phyloP scores from a whole-genome alignment of 2,113 vertebrate genomes.

The Trogon melanurus region DNA sequence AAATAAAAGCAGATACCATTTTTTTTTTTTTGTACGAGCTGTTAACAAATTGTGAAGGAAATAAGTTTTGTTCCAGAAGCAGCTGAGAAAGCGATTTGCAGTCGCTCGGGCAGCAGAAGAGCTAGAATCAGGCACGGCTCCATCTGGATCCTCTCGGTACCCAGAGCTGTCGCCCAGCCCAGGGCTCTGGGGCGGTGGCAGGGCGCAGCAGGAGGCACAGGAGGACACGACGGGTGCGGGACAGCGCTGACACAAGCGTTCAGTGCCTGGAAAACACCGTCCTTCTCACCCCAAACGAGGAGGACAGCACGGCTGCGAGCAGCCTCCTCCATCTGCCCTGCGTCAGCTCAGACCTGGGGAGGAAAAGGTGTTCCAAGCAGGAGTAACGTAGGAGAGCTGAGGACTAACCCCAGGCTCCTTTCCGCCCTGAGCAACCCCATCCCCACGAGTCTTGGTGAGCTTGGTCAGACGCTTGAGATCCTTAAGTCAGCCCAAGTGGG shows the following conservation, averaged over 20 bases:
- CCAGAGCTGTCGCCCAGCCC: background rate
- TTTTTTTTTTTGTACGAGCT: background rate
- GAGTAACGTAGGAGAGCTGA: fast-evolving
- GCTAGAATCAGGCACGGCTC: background rate
- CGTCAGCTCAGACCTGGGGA: background rate
- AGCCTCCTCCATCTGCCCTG: background rate
- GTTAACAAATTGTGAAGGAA: conserved; percentile 13
- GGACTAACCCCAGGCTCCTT: background rate
- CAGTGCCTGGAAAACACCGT: fast-evolving
- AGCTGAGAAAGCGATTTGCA: conserved; percentile 19
- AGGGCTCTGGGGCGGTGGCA: background rate
- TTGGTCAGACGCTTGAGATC: fast-evolving
- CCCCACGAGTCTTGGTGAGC: fast-evolving
- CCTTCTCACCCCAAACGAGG: background rate
- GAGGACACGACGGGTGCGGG: background rate
- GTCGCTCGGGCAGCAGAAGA: background rate
- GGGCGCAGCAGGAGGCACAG: fast-evolving
- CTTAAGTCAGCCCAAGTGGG: background rate
- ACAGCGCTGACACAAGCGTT: fast-evolving
- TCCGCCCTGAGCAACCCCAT: background rate
- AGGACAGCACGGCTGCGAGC: background rate
- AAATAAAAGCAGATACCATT: background rate
- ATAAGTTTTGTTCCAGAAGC: background rate
- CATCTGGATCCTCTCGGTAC: background rate
- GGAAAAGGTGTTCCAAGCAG: background rate